A percentile compares a stretch with the other conserved stretches of the same genome.
These are phyloP conservation scores for Dascillus cervinus DNA, from an alignment of 2,888 invertebrate genomes.

Conservation along the genomic window DNA sequence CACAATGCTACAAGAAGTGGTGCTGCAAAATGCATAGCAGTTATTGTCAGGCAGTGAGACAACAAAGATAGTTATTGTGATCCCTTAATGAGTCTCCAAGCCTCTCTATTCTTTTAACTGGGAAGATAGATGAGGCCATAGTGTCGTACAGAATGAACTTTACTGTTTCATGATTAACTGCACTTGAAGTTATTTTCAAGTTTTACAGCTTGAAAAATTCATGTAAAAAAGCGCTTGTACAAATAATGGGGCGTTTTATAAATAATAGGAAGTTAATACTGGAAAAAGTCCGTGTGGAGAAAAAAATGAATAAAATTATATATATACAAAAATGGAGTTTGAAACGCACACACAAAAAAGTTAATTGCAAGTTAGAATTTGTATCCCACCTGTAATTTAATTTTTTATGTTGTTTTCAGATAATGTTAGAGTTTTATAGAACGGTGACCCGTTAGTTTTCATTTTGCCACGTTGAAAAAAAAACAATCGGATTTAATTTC, in stretches of 20 bases:
- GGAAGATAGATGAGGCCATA: constrained; percentile 12
- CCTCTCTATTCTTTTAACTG: too few species aligned
- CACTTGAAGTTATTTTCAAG: too few species aligned
- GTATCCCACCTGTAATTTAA: constrained; percentile 13
- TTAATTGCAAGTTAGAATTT: constrained; percentile 8
- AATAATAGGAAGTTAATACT: too few species aligned
- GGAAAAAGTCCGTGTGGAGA: too few species aligned
- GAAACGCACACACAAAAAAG: constrained; percentile 10
- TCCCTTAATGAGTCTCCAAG: constrained; percentile 36
- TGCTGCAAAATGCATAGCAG: constrained; percentile 34
- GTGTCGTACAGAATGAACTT: constrained; percentile 20
- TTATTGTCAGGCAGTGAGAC: constrained; percentile 33
- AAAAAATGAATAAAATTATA: too few species aligned
- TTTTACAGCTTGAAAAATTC: too few species aligned
- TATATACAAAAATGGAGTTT: too few species aligned
- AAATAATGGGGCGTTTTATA: too few species aligned
- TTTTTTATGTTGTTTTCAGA: too few species aligned
- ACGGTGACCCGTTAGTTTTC: constrained; percentile 5
- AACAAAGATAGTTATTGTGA: constrained; percentile 38
- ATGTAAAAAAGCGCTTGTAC: too few species aligned
- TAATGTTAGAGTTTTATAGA: constrained; percentile 4
- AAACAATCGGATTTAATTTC: constrained; percentile 9
- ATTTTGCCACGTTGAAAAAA: constrained; percentile 8
- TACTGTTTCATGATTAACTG: too few species aligned
- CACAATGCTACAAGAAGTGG: constrained; percentile 30